phyloP scores from a whole-genome alignment of 2,113 vertebrate species.

The Sapajus apella region DNA sequence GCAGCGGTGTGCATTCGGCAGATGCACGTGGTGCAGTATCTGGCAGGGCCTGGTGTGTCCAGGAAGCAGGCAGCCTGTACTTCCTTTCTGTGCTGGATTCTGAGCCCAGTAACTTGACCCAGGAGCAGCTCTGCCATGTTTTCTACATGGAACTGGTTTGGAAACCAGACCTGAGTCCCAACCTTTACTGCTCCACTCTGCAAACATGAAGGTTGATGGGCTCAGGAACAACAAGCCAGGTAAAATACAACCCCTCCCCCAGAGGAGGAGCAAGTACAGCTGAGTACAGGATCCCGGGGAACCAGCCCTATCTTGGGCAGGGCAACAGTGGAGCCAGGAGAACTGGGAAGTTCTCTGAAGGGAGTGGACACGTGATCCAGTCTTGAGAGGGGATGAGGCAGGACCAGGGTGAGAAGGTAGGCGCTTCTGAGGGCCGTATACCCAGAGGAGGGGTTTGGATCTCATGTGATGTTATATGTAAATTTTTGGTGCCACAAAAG shows the following conservation, averaged over 20 bases:
- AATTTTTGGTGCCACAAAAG: no score
- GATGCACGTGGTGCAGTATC: no score
- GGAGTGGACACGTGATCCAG: not conserved
- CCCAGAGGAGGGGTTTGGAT: not conserved
- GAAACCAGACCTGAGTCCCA: not conserved
- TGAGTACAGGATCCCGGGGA: not conserved
- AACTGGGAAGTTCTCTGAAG: not conserved
- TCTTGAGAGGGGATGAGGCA: not conserved
- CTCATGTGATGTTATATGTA: not conserved
- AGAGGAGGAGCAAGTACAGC: not conserved
- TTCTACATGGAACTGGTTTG: not conserved
- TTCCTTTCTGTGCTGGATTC: not conserved
- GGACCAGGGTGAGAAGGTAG: not conserved
- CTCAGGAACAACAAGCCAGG: not conserved
- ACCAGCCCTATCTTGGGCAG: not conserved
- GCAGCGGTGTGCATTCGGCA: not conserved
- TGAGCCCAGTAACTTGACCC: rapidly evolving
- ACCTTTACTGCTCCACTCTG: rapidly evolving
- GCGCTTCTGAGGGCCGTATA: no score
- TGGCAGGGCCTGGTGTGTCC: no score
- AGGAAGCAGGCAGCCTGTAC: rapidly evolving
- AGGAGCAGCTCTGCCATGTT: rapidly evolving
- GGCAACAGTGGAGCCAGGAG: no score
- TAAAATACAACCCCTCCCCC: not conserved
- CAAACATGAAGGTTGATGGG: not conserved